Conservation (phyloP, 2,113 vertebrate genomes). For the Irena cyanogastra region DNA sequence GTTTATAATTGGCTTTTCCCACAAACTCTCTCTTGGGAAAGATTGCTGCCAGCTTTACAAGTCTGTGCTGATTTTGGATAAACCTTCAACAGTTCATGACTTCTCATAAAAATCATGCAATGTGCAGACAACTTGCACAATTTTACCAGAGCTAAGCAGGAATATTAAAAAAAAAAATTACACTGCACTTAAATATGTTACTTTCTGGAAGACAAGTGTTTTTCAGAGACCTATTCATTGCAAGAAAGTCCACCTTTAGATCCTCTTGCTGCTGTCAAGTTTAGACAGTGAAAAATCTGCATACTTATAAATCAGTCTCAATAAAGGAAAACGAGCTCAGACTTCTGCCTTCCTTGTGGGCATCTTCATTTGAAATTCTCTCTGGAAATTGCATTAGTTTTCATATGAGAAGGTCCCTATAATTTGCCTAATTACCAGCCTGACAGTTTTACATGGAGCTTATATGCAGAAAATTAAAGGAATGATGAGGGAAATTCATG, state of each 20-base stretch:
- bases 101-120: background rate
- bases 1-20: background rate
- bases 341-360: slow-evolving; percentile 19
- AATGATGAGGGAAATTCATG: slow-evolving; percentile 40
- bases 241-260: background rate
- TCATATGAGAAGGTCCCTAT: slow-evolving; percentile 24
- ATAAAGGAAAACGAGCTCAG: background rate
- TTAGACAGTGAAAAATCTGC: background rate
- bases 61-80: background rate
- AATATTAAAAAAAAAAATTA: background rate
- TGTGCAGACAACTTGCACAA: background rate
- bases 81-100: background rate
- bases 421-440: slow-evolving; percentile 47
- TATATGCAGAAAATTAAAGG: slow-evolving; percentile 44
- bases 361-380: slow-evolving; percentile 25
- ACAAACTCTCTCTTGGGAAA: background rate
- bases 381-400: slow-evolving; percentile 23
- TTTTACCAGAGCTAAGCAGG: background rate
- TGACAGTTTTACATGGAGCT: slow-evolving; percentile 23
- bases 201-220: background rate
- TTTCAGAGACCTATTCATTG: background rate
- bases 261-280: background rate
- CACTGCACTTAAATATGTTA: background rate
- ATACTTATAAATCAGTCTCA: background rate
- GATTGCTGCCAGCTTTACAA: background rate